Evolutionary conservation across 2,888 invertebrate species (phyloP).

Genomic region (Leptogaster cylindrica): DNA sequence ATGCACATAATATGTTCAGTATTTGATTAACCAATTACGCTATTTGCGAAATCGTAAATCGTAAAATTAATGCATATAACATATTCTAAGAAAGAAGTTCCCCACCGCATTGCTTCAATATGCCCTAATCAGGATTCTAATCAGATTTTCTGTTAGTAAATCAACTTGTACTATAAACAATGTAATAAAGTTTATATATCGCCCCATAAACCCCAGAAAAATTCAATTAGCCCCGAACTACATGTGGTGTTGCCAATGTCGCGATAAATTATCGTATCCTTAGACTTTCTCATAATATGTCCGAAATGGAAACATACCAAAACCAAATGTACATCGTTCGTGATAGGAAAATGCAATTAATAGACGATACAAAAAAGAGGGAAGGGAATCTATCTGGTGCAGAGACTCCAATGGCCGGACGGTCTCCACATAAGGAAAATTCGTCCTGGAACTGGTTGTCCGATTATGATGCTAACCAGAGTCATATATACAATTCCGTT

Average conservation of each 20-base stretch:
- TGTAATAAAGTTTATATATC: constrained; percentile 31
- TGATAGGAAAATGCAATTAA: constrained; percentile 49
- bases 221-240: constrained; percentile 32
- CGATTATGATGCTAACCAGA: constrained; percentile 9
- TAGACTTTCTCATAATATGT: neutral
- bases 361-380: constrained; percentile 45
- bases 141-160: constrained; percentile 4
- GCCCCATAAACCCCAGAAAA: constrained; percentile 32
- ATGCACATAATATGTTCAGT: too few relatives aligned
- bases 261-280: constrained; percentile 21
- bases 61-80: too few relatives aligned
- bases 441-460: neutral
- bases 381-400: too few relatives aligned
- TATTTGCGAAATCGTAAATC: too few relatives aligned
- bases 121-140: constrained; percentile 21
- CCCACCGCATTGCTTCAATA: constrained; percentile 1
- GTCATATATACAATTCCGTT: neutral
- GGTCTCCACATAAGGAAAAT: constrained; percentile 21
- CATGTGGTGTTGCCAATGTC: constrained; percentile 16
- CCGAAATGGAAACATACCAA: constrained; percentile 32
- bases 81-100: too few relatives aligned
- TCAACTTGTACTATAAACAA: neutral
- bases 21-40: too few relatives aligned
- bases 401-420: too few relatives aligned
- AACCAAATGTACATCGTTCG: constrained; percentile 42